A percentile compares a stretch with the other conserved stretches of the same genome.
phyloP scores from a whole-genome alignment of 2,888 invertebrate genomes.

The Harpalus rufipes region DNA sequence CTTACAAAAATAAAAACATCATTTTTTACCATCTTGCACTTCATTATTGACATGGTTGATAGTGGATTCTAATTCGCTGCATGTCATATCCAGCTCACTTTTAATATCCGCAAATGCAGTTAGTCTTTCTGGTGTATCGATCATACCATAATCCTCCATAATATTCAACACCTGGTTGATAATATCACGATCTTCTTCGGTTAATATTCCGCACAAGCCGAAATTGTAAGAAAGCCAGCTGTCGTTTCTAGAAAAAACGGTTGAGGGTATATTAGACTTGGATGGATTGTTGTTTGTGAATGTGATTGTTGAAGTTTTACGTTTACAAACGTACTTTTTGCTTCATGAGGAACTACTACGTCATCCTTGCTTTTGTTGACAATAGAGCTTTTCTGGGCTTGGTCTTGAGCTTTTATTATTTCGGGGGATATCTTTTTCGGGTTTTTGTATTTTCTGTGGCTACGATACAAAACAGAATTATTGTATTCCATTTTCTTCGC shows the following conservation, averaged over 20 bases:
- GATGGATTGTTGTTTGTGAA: too few relatives aligned
- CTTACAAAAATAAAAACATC: background rate
- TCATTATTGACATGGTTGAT: background rate
- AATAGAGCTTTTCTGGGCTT: background rate
- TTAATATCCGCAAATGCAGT: constrained; percentile 16
- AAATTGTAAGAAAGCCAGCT: background rate
- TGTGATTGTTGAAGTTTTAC: background rate
- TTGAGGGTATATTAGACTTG: too few relatives aligned
- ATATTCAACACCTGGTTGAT: constrained; percentile 63
- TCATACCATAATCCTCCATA: constrained; percentile 57
- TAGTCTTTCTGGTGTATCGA: constrained; percentile 4
- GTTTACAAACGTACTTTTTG: background rate
- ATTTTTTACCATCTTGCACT: background rate
- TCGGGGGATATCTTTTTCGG: background rate
- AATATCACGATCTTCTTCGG: constrained; percentile 54
- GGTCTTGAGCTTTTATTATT: background rate
- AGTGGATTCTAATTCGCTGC: background rate
- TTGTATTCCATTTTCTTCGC: constrained; percentile 49
- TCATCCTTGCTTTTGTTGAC: background rate
- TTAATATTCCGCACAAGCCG: background rate
- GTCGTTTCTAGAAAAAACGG: background rate
- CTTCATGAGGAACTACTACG: constrained; percentile 25
- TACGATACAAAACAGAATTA: background rate
- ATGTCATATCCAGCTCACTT: constrained; percentile 1
- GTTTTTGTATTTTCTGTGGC: background rate